A percentile compares a stretch with the other conserved stretches of the same genome.
Evolutionary conservation across 2,888 invertebrate species (phyloP).

Genomic region (Limnephilus auricula): DNA sequence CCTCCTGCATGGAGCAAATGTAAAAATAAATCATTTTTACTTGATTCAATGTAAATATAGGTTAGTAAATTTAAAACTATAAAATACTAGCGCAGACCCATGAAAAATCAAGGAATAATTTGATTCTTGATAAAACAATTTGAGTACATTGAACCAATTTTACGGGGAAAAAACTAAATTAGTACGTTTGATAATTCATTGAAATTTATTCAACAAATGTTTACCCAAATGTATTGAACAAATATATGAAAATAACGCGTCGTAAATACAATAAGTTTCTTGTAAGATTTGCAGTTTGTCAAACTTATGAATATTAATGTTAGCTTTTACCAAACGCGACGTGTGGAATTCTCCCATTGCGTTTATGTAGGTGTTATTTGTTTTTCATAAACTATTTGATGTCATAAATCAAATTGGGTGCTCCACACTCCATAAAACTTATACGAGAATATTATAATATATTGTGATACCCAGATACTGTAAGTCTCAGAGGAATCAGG

Average conservation of each 20-base stretch:
- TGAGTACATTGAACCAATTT: too few relatives aligned
- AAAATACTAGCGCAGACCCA: too few relatives aligned
- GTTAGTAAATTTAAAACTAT: too few relatives aligned
- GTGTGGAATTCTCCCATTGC: background rate
- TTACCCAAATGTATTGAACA: background rate
- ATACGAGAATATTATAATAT: background rate
- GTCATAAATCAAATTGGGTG: constrained; percentile 48
- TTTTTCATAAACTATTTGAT: constrained; percentile 16
- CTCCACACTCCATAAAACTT: background rate
- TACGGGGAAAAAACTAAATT: too few relatives aligned
- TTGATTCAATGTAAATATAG: too few relatives aligned
- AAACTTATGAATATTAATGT: constrained; percentile 10
- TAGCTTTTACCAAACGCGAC: background rate
- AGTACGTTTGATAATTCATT: too few relatives aligned
- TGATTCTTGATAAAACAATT: too few relatives aligned
- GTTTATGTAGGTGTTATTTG: background rate
- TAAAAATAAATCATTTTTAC: too few relatives aligned
- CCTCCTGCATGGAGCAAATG: too few relatives aligned
- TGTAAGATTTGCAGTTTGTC: background rate
- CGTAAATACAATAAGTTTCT: background rate
- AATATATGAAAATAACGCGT: background rate
- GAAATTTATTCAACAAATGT: too few relatives aligned
- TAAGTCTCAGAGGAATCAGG: constrained; percentile 4
- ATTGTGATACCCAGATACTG: background rate
- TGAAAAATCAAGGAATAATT: too few relatives aligned